A percentile compares a stretch with the other conserved stretches of the same genome.
Evolutionary conservation across 1,140 invertebrate genomes (phyloP).

Genomic region (Drosophila azteca): DNA sequence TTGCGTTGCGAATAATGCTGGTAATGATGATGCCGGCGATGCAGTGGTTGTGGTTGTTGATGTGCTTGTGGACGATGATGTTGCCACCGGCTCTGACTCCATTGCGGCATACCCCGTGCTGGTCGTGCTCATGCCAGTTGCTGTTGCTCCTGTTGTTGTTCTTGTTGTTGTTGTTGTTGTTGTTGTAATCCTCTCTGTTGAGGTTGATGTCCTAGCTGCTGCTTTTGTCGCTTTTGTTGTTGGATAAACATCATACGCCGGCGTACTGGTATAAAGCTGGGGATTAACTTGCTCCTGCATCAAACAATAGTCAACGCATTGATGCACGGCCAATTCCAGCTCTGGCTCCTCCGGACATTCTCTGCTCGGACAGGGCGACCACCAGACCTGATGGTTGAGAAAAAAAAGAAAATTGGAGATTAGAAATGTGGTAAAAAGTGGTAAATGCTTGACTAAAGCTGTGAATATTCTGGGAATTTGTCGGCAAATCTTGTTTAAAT

Average conservation of each 20-base stretch:
- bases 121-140: constrained; percentile 10
- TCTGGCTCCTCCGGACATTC: constrained; percentile 90
- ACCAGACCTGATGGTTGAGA: constrained; percentile 86
- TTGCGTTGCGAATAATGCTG: constrained; percentile 75
- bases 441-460: constrained; percentile 3
- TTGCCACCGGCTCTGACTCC: constrained; percentile 4
- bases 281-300: constrained; percentile 84
- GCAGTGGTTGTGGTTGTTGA: constrained; percentile 43
- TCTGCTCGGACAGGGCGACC: constrained; percentile 90
- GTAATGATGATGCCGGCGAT: constrained; percentile 71
- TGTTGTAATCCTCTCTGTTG: constrained; percentile 26
- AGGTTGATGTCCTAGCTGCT: constrained; percentile 16
- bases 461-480: background rate
- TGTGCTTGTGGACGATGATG: constrained; percentile 37
- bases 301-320: constrained; percentile 88
- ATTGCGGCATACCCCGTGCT: constrained; percentile 30
- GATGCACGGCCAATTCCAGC: constrained; percentile 88
- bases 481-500: background rate
- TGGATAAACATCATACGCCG: constrained; percentile 58
- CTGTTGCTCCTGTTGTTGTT: background rate
- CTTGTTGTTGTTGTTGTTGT: constrained; percentile 29
- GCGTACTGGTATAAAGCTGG: constrained; percentile 66
- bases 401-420: constrained; percentile 34
- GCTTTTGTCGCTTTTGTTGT: constrained; percentile 24
- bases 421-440: constrained; percentile 12